A percentile compares a stretch with the other conserved stretches of the same genome.
These are phyloP conservation scores for Onychomys torridus DNA, from an alignment of 2,797 vertebrate genomes.

Conservation along the genomic window DNA sequence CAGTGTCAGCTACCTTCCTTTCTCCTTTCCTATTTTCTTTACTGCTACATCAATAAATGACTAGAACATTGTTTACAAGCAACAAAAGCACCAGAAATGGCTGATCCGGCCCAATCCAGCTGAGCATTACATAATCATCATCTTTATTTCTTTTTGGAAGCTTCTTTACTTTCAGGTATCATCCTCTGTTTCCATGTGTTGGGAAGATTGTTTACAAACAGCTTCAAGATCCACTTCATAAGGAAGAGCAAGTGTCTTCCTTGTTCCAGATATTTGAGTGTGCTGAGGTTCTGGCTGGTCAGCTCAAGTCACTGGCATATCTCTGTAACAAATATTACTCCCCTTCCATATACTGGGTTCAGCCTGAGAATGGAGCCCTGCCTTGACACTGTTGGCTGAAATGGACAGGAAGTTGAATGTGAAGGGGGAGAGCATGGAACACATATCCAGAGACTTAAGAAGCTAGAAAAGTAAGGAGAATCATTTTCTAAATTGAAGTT, in stretches of 20 bases:
- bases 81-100: background rate
- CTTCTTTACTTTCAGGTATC: background rate
- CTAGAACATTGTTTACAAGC: background rate
- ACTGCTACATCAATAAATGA: constrained; percentile 24
- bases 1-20: background rate
- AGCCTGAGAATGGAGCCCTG: background rate
- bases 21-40: constrained; percentile 19
- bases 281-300: background rate
- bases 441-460: background rate
- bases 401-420: background rate
- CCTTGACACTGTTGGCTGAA: background rate
- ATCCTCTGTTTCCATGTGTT: background rate
- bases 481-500: background rate
- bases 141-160: background rate
- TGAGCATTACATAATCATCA: background rate
- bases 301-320: background rate
- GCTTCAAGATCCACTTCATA: background rate
- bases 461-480: background rate
- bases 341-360: too few relatives aligned
- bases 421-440: background rate
- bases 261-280: background rate
- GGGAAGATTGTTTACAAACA: background rate
- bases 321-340: background rate
- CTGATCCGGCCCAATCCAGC: constrained; percentile 6
- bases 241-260: background rate